A percentile compares a stretch with the other conserved stretches of the same genome.
These are phyloP conservation scores for Apaloderma vittatum DNA, from an alignment of 2,113 vertebrate species.

Conservation along the genomic window DNA sequence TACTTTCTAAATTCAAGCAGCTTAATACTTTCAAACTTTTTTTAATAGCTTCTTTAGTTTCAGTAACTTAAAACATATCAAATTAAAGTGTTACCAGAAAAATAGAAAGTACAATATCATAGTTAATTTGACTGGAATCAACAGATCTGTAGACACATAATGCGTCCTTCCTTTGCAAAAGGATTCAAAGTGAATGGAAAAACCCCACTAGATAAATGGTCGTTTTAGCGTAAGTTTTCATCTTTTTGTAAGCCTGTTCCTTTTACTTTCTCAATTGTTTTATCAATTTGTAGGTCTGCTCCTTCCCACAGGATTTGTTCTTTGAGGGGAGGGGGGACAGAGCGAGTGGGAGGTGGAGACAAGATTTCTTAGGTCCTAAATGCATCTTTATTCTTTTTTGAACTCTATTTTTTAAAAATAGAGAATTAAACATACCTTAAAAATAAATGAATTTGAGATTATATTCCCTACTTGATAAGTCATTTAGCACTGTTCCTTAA, in stretches of 20 bases:
- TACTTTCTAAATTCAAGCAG: background rate
- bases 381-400: background rate
- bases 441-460: background rate
- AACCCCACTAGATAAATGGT: background rate
- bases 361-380: slow-evolving; percentile 7
- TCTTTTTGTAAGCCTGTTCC: background rate
- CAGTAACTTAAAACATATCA: background rate
- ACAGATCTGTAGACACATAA: background rate
- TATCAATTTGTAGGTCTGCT: background rate
- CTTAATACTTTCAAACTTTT: background rate
- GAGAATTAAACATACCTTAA: background rate
- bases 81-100: background rate
- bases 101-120: background rate
- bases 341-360: background rate
- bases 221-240: background rate
- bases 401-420: background rate
- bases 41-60: background rate
- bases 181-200: background rate
- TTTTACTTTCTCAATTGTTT: background rate
- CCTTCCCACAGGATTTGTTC: background rate
- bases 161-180: background rate
- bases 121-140: background rate
- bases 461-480: background rate
- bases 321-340: background rate
- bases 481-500: background rate